Conservation (phyloP, 2,797 vertebrate species). For the Lepus townsendii region DNA sequence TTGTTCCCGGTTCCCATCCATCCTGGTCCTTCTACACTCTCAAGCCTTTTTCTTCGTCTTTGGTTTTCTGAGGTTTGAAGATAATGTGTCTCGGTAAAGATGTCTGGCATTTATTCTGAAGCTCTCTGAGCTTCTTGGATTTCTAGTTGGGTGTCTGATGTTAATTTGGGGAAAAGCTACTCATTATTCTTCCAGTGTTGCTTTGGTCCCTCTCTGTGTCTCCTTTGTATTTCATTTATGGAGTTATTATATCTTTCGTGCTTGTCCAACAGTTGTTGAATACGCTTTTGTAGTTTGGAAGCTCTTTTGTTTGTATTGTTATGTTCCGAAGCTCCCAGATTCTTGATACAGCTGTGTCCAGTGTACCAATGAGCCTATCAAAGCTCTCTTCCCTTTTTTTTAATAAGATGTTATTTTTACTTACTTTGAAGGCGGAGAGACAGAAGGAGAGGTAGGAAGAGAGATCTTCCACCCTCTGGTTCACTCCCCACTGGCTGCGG, state of each 20-base stretch:
- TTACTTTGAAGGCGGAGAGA: too few relatives aligned
- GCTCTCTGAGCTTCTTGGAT: neutral
- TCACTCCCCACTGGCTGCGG: too few relatives aligned
- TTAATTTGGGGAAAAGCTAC: neutral
- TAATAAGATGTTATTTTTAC: too few relatives aligned
- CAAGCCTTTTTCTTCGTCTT: neutral
- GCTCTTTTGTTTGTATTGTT: too few relatives aligned
- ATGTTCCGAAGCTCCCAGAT: neutral
- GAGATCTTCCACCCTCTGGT: too few relatives aligned
- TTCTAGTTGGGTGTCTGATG: too few relatives aligned
- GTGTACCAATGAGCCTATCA: neutral
- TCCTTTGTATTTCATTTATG: neutral
- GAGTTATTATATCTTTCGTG: rapidly evolving
- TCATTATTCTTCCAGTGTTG: neutral
- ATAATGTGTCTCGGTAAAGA: neutral
- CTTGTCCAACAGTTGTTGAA: neutral
- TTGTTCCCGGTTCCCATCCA: neutral
- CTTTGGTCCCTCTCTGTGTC: neutral
- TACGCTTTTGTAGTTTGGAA: neutral
- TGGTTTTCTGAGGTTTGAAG: neutral
- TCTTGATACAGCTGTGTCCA: neutral
- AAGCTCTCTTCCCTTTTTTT: neutral
- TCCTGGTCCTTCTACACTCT: neutral
- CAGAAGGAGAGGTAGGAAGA: too few relatives aligned
- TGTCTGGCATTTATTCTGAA: neutral